These are phyloP conservation scores for Anagrus nilaparvatae DNA, from an alignment of 1,140 invertebrate genomes.

Conservation along the genomic window DNA sequence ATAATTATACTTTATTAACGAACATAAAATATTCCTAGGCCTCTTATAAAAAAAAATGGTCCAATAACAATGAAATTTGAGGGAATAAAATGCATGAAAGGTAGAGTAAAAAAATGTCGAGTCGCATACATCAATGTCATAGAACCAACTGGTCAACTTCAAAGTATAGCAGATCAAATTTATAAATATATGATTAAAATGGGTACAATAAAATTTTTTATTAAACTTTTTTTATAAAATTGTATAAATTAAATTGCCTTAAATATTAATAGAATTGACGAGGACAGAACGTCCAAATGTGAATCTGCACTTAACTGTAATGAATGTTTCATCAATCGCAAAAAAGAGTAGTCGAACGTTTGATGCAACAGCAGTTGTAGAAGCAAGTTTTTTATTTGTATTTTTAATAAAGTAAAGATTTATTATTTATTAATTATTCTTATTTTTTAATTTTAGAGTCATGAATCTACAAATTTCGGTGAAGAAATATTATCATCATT, in stretches of 20 bases:
- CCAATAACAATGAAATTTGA: slow-evolving; percentile 45
- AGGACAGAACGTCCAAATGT: slow-evolving; percentile 31
- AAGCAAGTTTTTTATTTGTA: slow-evolving; percentile 44
- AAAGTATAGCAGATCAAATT: slow-evolving; percentile 52
- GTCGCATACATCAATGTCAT: slow-evolving; percentile 62
- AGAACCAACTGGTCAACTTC: slow-evolving; percentile 42
- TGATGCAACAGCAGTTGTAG: slow-evolving; percentile 55
- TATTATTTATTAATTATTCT: slow-evolving; percentile 7
- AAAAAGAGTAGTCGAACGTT: slow-evolving; percentile 40
- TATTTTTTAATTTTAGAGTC: slow-evolving; percentile 34
- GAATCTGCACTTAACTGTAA: slow-evolving; percentile 66
- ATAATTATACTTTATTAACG: no score
- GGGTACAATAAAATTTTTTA: slow-evolving; percentile 14
- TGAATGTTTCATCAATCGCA: slow-evolving; percentile 56
- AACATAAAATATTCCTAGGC: slow-evolving; percentile 42
- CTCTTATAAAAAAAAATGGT: slow-evolving; percentile 34
- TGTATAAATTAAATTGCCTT: slow-evolving; percentile 16
- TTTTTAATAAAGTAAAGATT: no score
- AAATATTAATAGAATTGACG: slow-evolving; percentile 13
- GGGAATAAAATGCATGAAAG: slow-evolving; percentile 77
- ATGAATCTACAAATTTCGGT: slow-evolving; percentile 48
- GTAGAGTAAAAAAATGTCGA: slow-evolving; percentile 61
- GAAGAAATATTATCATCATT: slow-evolving; percentile 39
- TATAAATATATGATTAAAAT: slow-evolving; percentile 34
- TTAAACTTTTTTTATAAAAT: slow-evolving; percentile 26